Evolutionary conservation across 2,797 vertebrate species (phyloP), one percentile per base, ranked within the genome.

Genomic region (Pygocentrus nattereri): DNA sequence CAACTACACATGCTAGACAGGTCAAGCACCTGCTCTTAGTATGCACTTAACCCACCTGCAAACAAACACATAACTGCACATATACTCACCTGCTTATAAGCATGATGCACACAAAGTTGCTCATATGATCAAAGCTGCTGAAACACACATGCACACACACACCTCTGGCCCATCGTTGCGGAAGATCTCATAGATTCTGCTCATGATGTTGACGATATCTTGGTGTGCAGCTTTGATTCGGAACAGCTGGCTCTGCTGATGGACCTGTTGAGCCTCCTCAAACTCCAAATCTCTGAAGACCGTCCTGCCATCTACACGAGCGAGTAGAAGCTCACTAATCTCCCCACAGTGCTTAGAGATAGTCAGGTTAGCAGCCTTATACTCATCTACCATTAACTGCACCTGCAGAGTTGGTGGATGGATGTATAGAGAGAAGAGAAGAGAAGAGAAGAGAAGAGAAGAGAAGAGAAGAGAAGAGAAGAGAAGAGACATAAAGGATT

Each of bases 231-330:
- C 81, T 67, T 86, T 27, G 82, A 97, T 80, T 25, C 85, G 92
- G 61, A 91, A 82, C 25, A 96, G 93, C 2, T 92, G 86, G 0
- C 41, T 85, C 41, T 89, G 90, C 71, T 91, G 94, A 74, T 97
- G 94, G 44, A 85, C 82, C 49, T 70, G 88, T 84, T 97, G 96
- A 74, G 93, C 91, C 44, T 93, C 88, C 84, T 94, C 93, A 72
- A 98, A 97, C 70, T 97, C 95, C 86, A 94, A 74, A 82, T 95
- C 95, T 30, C 93, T 93, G 88, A 96, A 97, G 19, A 97, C 89
- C 0, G 86, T 93, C 75, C 93, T 95, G 68, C 93, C 93, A 1
- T 95, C 95, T 80, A 97, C 88, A 25, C 59, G 91, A 21, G 97
- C 86, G 88, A 98, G 87, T 73, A 96, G 81, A 0, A 92, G 91